Evolutionary conservation across 2,797 vertebrate species (phyloP), one percentile per base, ranked within the genome.

Genomic region (Thripadectes ignobilis): DNA sequence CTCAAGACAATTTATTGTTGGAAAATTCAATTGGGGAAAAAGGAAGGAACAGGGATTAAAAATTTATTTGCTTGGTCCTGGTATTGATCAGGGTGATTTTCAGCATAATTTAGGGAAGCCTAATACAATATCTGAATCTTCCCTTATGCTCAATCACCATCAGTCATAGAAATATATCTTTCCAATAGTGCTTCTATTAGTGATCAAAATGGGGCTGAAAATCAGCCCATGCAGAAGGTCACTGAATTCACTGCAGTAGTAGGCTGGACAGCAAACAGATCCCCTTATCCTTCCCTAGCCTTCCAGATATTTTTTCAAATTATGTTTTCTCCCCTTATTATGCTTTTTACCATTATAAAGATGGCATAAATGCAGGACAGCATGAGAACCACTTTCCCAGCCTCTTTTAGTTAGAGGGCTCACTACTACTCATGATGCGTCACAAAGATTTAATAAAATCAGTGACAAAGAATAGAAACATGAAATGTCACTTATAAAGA

Each of bases 361-460:
- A 32, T 16, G 6, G 2, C 29, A 34, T 26, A 86, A 86, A 67
- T 1, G 1, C 36, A 69, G 34, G 16, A 45, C 14, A 82, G 32
- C 0, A 0, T 49, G 19, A 77, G 34, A 61, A 29, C 6, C 23
- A 15, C 29, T 83, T 83, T 80, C 30, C 22, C 12, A 32, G 11
- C 23, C 52, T 74, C 26, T 67, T 91, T 74, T 34, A 34, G 23
- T 52, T 54, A 80, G 72, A 92, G 32, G 32, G 4, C 27, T 92
- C 18, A 29, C 46, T 67, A 7, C 23, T 32, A 52, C 29, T 85
- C 38, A 54, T 36, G 61, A 13, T 85, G 85, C 49, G 68, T 49
- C 73, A 65, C 30, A 62, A 92, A 75, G 54, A 75, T 58, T 51
- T 94, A 94, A 94, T 87, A 69, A 92, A 95, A 93, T 84, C 51